Conservation (phyloP, 2,888 invertebrate genomes). For the Gnatocerus cornutus region DNA sequence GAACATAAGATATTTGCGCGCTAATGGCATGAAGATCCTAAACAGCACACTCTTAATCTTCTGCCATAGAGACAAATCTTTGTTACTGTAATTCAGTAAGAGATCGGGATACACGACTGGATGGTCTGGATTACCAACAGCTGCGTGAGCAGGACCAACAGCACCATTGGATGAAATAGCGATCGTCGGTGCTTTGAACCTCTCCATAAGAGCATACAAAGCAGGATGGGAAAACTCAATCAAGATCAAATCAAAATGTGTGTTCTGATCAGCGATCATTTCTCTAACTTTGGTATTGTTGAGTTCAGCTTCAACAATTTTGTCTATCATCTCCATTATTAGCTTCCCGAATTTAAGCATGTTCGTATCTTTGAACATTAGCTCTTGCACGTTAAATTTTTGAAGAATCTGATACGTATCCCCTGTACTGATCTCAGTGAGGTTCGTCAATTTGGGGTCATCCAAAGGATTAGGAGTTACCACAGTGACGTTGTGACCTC, state of each 20-base stretch:
- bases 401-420: constrained; percentile 50
- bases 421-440: constrained; percentile 64
- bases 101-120: constrained; percentile 50
- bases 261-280: constrained; percentile 12
- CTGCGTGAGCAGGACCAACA: constrained; percentile 26
- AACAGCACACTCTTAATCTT: constrained; percentile 50
- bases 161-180: constrained; percentile 44
- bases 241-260: constrained; percentile 48
- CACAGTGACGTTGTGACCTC: constrained; percentile 64
- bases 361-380: constrained; percentile 27
- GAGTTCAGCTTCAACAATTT: constrained; percentile 45
- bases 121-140: constrained; percentile 49
- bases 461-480: constrained; percentile 64
- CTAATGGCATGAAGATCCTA: constrained; percentile 36
- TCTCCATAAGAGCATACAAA: constrained; percentile 41
- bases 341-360: neutral
- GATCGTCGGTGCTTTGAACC: constrained; percentile 47
- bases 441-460: constrained; percentile 59
- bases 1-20: constrained; percentile 47
- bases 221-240: constrained; percentile 47
- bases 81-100: constrained; percentile 11
- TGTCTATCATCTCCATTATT: constrained; percentile 14
- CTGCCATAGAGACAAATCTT: constrained; percentile 27
- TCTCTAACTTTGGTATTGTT: constrained; percentile 42
- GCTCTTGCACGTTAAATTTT: neutral